These are phyloP conservation scores for Arge pagana DNA, from an alignment of 2,888 invertebrate genomes.

Conservation along the genomic window DNA sequence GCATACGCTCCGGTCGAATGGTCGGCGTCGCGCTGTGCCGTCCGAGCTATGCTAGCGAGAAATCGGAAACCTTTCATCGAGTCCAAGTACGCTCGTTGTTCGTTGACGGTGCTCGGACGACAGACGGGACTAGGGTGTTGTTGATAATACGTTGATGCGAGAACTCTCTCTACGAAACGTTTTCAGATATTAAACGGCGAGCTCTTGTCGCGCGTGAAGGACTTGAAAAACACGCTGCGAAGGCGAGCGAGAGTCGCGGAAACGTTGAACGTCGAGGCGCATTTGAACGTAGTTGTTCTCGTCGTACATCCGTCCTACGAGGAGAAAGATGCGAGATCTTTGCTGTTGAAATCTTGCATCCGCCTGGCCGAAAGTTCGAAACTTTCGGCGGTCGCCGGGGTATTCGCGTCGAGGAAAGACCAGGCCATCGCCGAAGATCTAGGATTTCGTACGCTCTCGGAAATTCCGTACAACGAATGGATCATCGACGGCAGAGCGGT, in stretches of 20 bases:
- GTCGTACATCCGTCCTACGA: slow-evolving; percentile 48
- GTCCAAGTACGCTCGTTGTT: slow-evolving; percentile 42
- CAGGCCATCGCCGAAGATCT: slow-evolving; percentile 37
- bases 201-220: slow-evolving; percentile 38
- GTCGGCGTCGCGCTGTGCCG: slow-evolving; percentile 42
- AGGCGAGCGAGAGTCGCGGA: slow-evolving; percentile 36
- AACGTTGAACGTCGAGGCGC: slow-evolving; percentile 30
- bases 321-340: slow-evolving; percentile 34
- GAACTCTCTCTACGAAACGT: neutral
- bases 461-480: slow-evolving; percentile 59
- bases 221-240: slow-evolving; percentile 36
- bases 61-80: slow-evolving; percentile 41
- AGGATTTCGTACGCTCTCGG: slow-evolving; percentile 40
- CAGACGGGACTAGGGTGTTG: too few relatives aligned
- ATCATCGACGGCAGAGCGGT: slow-evolving; percentile 54
- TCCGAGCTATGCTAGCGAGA: slow-evolving; percentile 37
- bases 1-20: slow-evolving; percentile 41
- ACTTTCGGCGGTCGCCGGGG: slow-evolving; percentile 37
- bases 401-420: slow-evolving; percentile 41
- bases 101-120: neutral
- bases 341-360: slow-evolving; percentile 38
- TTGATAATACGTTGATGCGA: too few relatives aligned
- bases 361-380: slow-evolving; percentile 35
- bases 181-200: slow-evolving; percentile 39
- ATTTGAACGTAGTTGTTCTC: slow-evolving; percentile 39